These are phyloP conservation scores for Prolemur simus DNA, from an alignment of 2,113 vertebrate species.

Conservation along the genomic window DNA sequence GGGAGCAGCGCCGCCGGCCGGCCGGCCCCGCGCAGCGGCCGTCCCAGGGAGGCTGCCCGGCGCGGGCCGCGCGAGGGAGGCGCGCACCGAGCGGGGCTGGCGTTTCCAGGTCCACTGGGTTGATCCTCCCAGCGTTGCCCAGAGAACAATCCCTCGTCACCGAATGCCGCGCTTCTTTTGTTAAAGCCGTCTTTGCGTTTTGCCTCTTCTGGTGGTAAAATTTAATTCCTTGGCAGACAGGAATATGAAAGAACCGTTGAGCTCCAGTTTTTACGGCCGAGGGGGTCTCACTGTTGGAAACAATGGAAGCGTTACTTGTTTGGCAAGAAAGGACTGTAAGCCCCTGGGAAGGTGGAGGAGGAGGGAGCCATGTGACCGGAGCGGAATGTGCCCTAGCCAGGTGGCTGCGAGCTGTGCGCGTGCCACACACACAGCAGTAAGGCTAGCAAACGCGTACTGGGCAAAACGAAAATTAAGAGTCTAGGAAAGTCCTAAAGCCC, in stretches of 20 bases:
- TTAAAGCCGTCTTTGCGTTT: neutral
- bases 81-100: neutral
- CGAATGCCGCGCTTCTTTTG: neutral
- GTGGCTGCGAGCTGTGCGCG: neutral
- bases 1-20: neutral
- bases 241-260: neutral
- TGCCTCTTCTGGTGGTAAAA: neutral
- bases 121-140: neutral
- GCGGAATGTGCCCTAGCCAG: no score
- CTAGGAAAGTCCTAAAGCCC: neutral
- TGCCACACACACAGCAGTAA: neutral
- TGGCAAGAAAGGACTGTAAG: neutral
- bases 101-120: neutral
- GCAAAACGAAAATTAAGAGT: neutral
- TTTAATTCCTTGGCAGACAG: neutral
- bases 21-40: rapidly evolving
- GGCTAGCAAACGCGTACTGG: neutral
- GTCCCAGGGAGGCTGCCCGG: neutral
- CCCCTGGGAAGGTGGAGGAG: neutral
- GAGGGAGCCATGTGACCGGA: neutral
- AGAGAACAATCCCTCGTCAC: neutral
- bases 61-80: no score
- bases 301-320: neutral
- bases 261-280: neutral
- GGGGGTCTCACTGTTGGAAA: neutral